Evolutionary conservation across 2,888 invertebrate species (phyloP).

Genomic region (Apamea anceps): DNA sequence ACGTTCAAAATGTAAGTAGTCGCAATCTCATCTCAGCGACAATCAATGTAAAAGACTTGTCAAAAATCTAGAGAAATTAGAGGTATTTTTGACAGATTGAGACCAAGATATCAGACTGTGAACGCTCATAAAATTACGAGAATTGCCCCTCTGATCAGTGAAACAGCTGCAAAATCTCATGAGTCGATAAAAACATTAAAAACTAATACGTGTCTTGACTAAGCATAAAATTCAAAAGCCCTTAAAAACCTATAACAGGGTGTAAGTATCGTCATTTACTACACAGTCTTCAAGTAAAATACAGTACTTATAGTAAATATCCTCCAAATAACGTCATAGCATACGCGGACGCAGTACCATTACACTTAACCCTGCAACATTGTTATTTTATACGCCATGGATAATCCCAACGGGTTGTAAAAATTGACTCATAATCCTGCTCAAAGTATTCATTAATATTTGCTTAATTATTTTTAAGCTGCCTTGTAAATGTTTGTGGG

Average conservation of each 20-base stretch:
- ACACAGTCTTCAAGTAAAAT: background rate
- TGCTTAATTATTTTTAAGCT: slow-evolving; percentile 4
- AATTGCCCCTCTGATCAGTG: background rate
- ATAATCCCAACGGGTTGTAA: slow-evolving; percentile 26
- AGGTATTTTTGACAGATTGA: background rate
- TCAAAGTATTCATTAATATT: slow-evolving; percentile 29
- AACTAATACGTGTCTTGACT: background rate
- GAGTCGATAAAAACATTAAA: background rate
- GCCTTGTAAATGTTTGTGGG: background rate
- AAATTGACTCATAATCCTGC: slow-evolving; percentile 36
- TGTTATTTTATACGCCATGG: slow-evolving; percentile 40
- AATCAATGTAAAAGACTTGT: too few relatives aligned
- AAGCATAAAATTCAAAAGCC: too few relatives aligned
- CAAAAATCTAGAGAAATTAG: too few relatives aligned
- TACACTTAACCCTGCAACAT: slow-evolving; percentile 16
- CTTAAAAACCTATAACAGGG: background rate
- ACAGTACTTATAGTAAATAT: slow-evolving; percentile 7
- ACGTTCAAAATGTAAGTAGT: too few relatives aligned
- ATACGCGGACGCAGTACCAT: background rate
- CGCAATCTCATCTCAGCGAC: too few relatives aligned
- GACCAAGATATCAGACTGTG: background rate
- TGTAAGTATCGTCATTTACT: background rate
- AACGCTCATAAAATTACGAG: background rate
- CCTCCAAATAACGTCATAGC: background rate
- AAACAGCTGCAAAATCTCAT: background rate